phyloP scores from a whole-genome alignment of 30 jellyfish, hydroid and myxozoan genomes.

The Clytia hemisphaerica region DNA sequence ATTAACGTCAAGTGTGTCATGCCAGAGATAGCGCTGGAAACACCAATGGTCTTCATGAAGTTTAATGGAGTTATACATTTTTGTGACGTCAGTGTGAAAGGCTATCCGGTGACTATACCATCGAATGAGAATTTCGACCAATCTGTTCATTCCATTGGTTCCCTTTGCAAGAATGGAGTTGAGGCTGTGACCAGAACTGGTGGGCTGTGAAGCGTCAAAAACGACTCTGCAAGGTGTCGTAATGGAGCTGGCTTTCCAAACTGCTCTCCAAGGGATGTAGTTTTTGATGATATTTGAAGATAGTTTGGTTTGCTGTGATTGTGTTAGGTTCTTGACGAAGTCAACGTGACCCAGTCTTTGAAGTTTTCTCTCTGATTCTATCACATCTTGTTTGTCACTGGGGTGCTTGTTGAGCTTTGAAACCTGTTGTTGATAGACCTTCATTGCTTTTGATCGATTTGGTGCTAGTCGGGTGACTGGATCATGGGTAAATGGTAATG shows the following conservation, averaged over 20 bases:
- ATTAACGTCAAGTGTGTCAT: neutral
- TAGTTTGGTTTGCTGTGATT: neutral
- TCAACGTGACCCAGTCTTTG: neutral
- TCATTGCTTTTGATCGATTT: neutral
- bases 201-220: neutral
- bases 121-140: too few species aligned
- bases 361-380: neutral
- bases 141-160: too few species aligned
- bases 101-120: neutral
- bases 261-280: neutral
- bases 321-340: neutral
- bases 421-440: too few species aligned
- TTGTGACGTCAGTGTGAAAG: too few species aligned
- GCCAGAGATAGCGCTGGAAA: constrained; percentile 13
- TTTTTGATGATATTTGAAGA: neutral
- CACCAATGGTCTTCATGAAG: neutral
- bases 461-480: neutral
- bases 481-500: neutral
- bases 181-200: neutral
- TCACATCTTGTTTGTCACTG: neutral
- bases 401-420: too few species aligned
- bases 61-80: neutral
- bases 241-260: too few species aligned
- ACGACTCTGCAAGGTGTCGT: neutral
- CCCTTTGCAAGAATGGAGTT: too few species aligned